A percentile compares a stretch with the other conserved stretches of the same genome.
These are phyloP conservation scores for Amblyteles armatorius DNA, from an alignment of 2,888 invertebrate species.

Conservation along the genomic window DNA sequence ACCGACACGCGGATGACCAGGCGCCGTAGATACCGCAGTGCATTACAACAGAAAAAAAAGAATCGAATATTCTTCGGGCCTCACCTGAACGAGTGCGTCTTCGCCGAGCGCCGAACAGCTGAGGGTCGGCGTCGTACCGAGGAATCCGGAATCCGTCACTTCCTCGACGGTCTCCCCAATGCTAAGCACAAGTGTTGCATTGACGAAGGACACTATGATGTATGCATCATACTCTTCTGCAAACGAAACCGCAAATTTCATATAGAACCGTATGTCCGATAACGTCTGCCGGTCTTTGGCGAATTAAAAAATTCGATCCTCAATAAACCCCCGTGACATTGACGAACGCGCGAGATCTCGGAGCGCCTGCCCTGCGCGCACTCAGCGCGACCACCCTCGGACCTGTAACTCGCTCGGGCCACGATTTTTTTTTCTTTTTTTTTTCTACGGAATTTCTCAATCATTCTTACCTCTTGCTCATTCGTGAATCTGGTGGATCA, in stretches of 20 bases:
- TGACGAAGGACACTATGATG: constrained; percentile 99
- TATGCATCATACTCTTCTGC: constrained; percentile 99
- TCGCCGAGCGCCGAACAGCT: constrained; percentile 99
- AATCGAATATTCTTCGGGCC: constrained; percentile 8
- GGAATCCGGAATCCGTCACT: constrained; percentile 99
- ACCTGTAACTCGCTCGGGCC: constrained; percentile 32
- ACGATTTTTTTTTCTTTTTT: constrained; percentile 47
- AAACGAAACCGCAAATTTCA: constrained; percentile 85
- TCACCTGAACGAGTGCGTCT: constrained; percentile 98
- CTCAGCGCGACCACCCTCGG: not conserved
- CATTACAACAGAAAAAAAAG: constrained; percentile 59
- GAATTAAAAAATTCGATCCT: constrained; percentile 29
- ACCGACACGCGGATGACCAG: constrained; percentile 81
- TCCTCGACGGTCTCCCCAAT: constrained; percentile 99
- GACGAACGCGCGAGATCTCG: constrained; percentile 11
- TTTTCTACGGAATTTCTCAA: constrained; percentile 59
- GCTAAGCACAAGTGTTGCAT: constrained; percentile 98
- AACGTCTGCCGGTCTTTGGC: constrained; percentile 25
- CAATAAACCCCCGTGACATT: constrained; percentile 35
- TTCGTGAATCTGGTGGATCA: constrained; percentile 81
- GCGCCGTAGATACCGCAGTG: constrained; percentile 84
- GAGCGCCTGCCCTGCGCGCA: not conserved
- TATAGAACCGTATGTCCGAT: constrained; percentile 26
- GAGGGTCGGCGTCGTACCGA: constrained; percentile 99
- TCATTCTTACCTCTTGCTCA: constrained; percentile 81